Evolutionary conservation across 2,113 vertebrate genomes (phyloP).

Genomic region (Psettodes erumei): DNA sequence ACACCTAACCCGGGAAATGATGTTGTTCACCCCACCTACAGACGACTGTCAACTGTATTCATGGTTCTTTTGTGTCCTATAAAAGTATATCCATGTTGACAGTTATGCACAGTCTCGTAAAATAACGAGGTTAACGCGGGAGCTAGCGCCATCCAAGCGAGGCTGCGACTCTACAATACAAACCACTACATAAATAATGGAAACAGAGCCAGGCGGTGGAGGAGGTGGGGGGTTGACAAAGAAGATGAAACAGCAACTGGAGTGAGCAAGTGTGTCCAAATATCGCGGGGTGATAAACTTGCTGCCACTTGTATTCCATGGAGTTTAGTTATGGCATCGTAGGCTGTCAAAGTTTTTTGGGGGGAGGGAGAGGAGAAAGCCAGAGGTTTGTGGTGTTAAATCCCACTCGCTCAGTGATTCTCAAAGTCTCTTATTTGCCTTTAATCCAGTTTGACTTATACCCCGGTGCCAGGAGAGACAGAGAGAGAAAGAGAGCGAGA

Average conservation of each 20-base stretch:
- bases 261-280: slow-evolving; percentile 40
- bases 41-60: slow-evolving; percentile 42
- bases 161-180: slow-evolving; percentile 43
- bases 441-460: slow-evolving; percentile 55
- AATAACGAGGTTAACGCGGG: slow-evolving; percentile 52
- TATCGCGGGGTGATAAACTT: slow-evolving; percentile 43
- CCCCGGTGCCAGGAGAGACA: slow-evolving; percentile 15
- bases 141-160: slow-evolving; percentile 32
- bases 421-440: slow-evolving; percentile 49
- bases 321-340: slow-evolving; percentile 36
- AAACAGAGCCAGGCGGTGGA: slow-evolving; percentile 47
- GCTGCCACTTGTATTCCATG: slow-evolving; percentile 28
- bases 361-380: slow-evolving; percentile 41
- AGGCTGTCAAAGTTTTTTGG: slow-evolving; percentile 37
- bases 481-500: neutral
- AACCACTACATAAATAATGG: slow-evolving; percentile 63
- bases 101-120: slow-evolving; percentile 59
- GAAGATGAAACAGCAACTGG: slow-evolving; percentile 49
- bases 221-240: neutral
- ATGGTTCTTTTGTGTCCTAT: slow-evolving; percentile 54
- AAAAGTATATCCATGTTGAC: slow-evolving; percentile 61
- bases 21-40: slow-evolving; percentile 45
- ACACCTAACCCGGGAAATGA: slow-evolving; percentile 43
- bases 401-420: slow-evolving; percentile 46
- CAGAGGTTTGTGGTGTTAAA: slow-evolving; percentile 40